Evolutionary conservation across 2,888 invertebrate species (phyloP).

Genomic region (Unio delphinus): DNA sequence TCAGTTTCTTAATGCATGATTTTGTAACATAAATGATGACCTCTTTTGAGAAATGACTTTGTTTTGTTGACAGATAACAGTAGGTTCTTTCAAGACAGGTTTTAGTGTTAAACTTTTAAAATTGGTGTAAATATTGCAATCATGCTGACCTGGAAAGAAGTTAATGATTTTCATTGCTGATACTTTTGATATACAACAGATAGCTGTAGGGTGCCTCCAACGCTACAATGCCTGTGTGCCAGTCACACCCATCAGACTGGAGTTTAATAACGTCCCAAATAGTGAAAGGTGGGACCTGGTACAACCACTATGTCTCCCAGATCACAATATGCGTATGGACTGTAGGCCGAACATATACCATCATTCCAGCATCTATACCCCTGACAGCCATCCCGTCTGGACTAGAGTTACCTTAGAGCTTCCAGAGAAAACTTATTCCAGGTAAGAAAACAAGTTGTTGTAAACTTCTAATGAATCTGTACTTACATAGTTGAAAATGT

Average conservation of each 20-base stretch:
- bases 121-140: no score
- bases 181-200: slow-evolving; percentile 45
- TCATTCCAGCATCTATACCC: slow-evolving; percentile 61
- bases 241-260: slow-evolving; percentile 59
- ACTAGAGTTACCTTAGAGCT: slow-evolving; percentile 67
- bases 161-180: neutral
- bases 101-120: no score
- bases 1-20: no score
- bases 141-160: neutral
- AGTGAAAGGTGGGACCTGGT: slow-evolving; percentile 67
- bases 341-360: slow-evolving; percentile 70
- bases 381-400: slow-evolving; percentile 66
- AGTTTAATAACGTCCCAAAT: slow-evolving; percentile 69
- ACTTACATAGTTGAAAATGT: neutral
- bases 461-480: neutral
- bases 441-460: slow-evolving; percentile 45
- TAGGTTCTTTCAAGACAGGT: no score
- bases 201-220: slow-evolving; percentile 68
- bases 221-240: slow-evolving; percentile 53
- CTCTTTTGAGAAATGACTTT: no score
- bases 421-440: slow-evolving; percentile 68
- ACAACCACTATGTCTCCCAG: slow-evolving; percentile 67
- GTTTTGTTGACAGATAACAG: no score
- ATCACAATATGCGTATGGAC: slow-evolving; percentile 58
- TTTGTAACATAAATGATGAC: no score